A percentile compares a stretch with the other conserved stretches of the same genome.
These are phyloP conservation scores for Kobus ellipsiprymnus DNA, from an alignment of 2,113 vertebrate species.

Conservation along the genomic window DNA sequence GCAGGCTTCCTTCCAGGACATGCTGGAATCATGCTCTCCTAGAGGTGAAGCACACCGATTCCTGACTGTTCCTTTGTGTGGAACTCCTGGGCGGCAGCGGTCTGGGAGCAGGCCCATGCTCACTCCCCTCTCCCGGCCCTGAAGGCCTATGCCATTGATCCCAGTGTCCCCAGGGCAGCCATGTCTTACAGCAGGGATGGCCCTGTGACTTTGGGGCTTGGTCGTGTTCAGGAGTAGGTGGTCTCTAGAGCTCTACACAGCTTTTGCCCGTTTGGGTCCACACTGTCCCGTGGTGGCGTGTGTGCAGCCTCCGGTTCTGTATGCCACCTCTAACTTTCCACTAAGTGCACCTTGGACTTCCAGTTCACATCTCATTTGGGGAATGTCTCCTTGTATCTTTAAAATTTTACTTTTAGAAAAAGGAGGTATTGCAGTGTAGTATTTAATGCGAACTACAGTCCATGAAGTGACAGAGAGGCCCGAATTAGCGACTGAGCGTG, in stretches of 20 bases:
- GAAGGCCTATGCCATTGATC: background rate
- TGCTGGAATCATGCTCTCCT: background rate
- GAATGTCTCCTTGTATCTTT: background rate
- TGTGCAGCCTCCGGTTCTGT: background rate
- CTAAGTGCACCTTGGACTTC: background rate
- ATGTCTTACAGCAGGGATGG: background rate
- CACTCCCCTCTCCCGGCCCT: background rate
- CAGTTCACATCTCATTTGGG: background rate
- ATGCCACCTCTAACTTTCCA: background rate
- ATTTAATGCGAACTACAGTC: background rate
- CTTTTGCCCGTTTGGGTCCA: background rate
- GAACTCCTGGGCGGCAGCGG: background rate
- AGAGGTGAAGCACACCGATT: background rate
- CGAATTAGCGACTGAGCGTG: background rate
- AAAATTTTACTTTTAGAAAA: slow-evolving; percentile 37
- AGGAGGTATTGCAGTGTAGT: background rate
- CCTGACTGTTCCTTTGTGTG: background rate
- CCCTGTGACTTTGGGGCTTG: background rate
- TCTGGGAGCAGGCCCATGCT: background rate
- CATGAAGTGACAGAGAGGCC: too few relatives aligned
- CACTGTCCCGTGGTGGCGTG: background rate
- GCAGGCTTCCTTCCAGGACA: background rate
- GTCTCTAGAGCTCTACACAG: background rate
- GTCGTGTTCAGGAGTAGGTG: background rate
- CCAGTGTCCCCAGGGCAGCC: background rate